phyloP scores from a whole-genome alignment of 2,113 vertebrate genomes.

The Malurus melanocephalus region DNA sequence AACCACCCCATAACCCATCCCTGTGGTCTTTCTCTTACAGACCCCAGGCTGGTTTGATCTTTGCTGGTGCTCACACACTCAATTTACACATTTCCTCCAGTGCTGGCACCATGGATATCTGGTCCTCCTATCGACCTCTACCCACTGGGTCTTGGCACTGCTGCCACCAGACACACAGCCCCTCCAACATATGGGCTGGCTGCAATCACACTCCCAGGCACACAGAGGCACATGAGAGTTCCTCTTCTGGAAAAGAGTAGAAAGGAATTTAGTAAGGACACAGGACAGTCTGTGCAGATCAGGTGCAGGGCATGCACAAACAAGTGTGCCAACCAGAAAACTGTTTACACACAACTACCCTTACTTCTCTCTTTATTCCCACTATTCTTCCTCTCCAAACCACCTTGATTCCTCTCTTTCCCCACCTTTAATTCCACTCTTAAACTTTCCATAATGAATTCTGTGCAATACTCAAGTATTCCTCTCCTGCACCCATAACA shows the following conservation, averaged over 20 bases:
- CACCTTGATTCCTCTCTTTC: not conserved
- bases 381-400: not conserved
- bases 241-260: not conserved
- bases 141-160: not conserved
- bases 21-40: not conserved
- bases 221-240: not conserved
- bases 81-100: not conserved
- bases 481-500: not conserved
- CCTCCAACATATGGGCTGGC: rapidly evolving
- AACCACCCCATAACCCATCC: rapidly evolving
- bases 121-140: too few species aligned
- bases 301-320: not conserved
- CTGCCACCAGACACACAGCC: not conserved
- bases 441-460: not conserved
- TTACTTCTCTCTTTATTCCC: not conserved
- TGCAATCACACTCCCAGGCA: not conserved
- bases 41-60: not conserved
- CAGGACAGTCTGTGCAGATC: not conserved
- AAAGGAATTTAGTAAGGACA: not conserved
- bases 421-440: not conserved
- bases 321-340: not conserved
- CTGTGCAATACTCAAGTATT: not conserved
- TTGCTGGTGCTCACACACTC: not conserved
- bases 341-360: not conserved
- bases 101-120: rapidly evolving